Evolutionary conservation across 2,113 vertebrate genomes (phyloP), one percentile per base, ranked within the genome.

Genomic region (Carassius auratus): DNA sequence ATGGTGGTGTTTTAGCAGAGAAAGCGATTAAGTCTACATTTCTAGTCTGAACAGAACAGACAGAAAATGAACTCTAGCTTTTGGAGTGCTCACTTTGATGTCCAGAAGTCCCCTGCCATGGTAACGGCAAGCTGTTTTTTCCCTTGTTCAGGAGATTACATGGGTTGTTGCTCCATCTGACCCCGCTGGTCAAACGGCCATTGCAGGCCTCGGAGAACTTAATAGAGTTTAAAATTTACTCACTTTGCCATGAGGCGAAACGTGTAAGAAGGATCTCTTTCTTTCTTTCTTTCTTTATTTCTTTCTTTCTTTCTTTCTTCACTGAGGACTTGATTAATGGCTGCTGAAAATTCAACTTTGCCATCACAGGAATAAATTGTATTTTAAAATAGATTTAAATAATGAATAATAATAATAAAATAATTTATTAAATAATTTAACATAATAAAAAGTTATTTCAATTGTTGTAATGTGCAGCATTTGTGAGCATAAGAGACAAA

Each of bases 131-230:
- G 87, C 74, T 88, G 76, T 93, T 94, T 93, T 90, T 89, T 89
- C 91, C 55, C 91, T 89, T 90, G 89, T 94, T 94, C 94, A 85
- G 90, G 90, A 95, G 95, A 97, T 98, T 96, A 96, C 95, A 97
- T 95, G 95, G 94, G 93, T 94, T 95, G 92, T 94, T 96, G 94
- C 95, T 91, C 94, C 92, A 91, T 90, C 88, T 97, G 95, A 96
- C 95, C 95, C 92, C 90, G 30, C 88, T 92, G 94, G 94, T 94
- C 94, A 95, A 92, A 93, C 91, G 87, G 90, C 87, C 89, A 93
- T 88, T 90, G 90, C 92, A 92, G 90, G 92, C 90, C 91, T 91
- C 90, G 91, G 92, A 45, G 50, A 94, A 92, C 94, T 91, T 90
- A 94, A 94, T 90, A 87, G 89, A 92, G 94, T 95, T 95, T 94